Evolutionary conservation across 2,113 vertebrate genomes (phyloP).

Genomic region (Thermophis baileyi): DNA sequence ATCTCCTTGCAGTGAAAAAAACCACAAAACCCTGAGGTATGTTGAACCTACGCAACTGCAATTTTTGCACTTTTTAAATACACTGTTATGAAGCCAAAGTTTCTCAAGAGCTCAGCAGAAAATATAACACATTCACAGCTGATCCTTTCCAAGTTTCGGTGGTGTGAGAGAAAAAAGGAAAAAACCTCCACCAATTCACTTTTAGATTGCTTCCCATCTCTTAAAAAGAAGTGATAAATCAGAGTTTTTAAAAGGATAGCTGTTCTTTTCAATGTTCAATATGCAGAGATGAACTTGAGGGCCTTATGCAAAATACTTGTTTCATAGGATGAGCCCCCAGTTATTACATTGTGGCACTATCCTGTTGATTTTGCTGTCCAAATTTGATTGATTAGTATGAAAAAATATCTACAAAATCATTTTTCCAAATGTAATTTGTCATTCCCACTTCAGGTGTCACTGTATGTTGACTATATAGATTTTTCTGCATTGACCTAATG

Average conservation of each 20-base stretch:
- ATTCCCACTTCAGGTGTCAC: constrained; percentile 20
- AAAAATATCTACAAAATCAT: background rate
- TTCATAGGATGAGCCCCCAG: background rate
- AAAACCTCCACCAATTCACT: background rate
- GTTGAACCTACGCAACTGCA: background rate
- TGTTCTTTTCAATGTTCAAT: background rate
- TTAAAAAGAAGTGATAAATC: background rate
- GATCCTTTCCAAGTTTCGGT: background rate
- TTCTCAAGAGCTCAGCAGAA: background rate
- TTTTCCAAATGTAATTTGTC: background rate
- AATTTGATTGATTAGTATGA: constrained; percentile 18
- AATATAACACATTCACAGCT: background rate
- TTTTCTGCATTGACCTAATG: background rate
- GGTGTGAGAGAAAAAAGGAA: background rate
- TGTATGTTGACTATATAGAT: constrained; percentile 25
- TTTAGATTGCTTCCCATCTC: background rate
- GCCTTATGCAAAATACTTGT: background rate
- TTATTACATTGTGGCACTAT: background rate
- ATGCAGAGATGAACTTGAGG: background rate
- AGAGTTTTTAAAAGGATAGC: background rate
- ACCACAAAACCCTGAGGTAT: background rate
- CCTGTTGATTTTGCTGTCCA: background rate
- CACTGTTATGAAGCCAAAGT: background rate
- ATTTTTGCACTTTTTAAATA: background rate
- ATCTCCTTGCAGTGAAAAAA: background rate